Evolutionary conservation across 2,888 invertebrate genomes (phyloP), one percentile per base, ranked within the genome.

Genomic region (Eledone cirrhosa): DNA sequence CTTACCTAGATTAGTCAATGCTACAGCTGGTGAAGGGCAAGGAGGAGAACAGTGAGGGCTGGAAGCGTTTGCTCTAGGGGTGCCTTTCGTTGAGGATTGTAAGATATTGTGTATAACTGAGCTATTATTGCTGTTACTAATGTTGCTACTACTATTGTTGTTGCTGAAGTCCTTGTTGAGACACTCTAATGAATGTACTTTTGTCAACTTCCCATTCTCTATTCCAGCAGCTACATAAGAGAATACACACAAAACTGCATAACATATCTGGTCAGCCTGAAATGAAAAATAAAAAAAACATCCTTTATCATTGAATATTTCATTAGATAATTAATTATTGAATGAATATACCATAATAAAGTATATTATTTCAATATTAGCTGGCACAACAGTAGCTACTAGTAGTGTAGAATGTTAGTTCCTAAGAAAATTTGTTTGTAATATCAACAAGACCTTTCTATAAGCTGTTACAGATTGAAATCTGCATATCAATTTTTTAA

Each of bases 231-330:
- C 98, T 90, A 98, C 94, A 92, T 99, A 99, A 77, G 99, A 99
- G 92, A 99, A 99, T 85, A 99, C 97, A 93, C 99, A 99, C 86
- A 99, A 93, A 82, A 99, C 98, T 87, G 99, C 97, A 92, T 99
- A 99, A 92, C 98, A 99, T 89, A 99, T 99, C 92, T 99, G 98
- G 92, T 98, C 97, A 90, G 99, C 98, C 98, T 99, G 86, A 53
- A 86, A 86, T 19, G 67, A 65, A 80, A 79, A 53, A 78, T 77
- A 81, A 78, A 77, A 53, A 27, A 77, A 29, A 63, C 31, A 33
- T 69, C 8, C 31, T 13, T 33, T 19, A n/a, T 19, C 19, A n/a
- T 29, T 33, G 5, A 31, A n/a, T 33, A n/a, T 33, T 69, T 69
- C 33, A 31, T 27, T 29, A 33, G 31, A 5, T 2, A 69, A 69